Percentiles rank a stretch among this genome's conserved stretches.
These are phyloP conservation scores for Drosophila bunnanda DNA, from an alignment of 2,888 invertebrate species.

Conservation along the genomic window DNA sequence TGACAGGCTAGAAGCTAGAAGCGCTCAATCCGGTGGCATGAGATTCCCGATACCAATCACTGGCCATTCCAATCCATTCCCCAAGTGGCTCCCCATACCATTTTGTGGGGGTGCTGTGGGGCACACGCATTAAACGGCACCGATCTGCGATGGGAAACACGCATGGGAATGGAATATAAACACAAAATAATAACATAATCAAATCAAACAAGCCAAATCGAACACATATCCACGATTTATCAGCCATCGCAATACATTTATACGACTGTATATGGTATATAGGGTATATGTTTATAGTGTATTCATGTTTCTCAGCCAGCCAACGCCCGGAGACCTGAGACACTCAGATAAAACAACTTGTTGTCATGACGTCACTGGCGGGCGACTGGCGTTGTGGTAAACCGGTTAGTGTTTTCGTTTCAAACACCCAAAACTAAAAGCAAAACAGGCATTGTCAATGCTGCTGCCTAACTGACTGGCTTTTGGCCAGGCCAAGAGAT, in stretches of 20 bases:
- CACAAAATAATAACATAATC: slow-evolving; percentile 74
- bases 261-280: slow-evolving; percentile 30
- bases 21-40: slow-evolving; percentile 51
- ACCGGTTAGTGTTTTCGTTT: slow-evolving; percentile 36
- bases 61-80: slow-evolving; percentile 25
- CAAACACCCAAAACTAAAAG: slow-evolving; percentile 30
- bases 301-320: slow-evolving; percentile 40
- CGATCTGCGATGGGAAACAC: slow-evolving; percentile 59
- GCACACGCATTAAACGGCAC: slow-evolving; percentile 24
- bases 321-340: slow-evolving; percentile 45
- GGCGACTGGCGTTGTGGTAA: slow-evolving; percentile 15
- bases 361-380: slow-evolving; percentile 56
- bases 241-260: slow-evolving; percentile 30
- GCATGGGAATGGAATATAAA: slow-evolving; percentile 60
- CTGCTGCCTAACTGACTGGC: slow-evolving; percentile 11
- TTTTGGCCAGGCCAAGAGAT: slow-evolving; percentile 35
- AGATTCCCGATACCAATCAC: slow-evolving; percentile 28
- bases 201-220: slow-evolving; percentile 68
- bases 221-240: slow-evolving; percentile 35
- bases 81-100: slow-evolving; percentile 12
- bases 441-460: slow-evolving; percentile 34
- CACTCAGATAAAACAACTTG: slow-evolving; percentile 61
- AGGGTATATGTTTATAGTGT: background rate
- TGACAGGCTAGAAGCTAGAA: slow-evolving; percentile 44
- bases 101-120: slow-evolving; percentile 14